Conservation (phyloP, 2,113 vertebrate species). For the Phainopepla nitens region DNA sequence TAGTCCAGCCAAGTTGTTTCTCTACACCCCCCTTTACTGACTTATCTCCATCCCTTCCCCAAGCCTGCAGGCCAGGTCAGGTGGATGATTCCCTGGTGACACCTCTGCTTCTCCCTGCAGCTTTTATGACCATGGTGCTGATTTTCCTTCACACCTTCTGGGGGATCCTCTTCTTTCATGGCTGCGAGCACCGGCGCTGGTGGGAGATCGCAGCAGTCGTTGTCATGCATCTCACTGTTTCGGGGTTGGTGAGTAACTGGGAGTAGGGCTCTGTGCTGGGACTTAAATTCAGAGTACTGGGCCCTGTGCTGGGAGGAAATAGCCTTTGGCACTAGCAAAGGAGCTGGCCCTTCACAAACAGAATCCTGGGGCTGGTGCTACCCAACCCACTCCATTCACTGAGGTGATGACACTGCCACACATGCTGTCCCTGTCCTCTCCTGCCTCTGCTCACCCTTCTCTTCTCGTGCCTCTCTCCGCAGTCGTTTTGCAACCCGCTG, state of each 20-base stretch:
- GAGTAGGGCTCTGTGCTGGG: neutral
- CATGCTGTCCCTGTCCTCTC: neutral
- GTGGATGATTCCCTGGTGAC: neutral
- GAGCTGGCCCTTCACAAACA: neutral
- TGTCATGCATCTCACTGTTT: constrained; percentile 73
- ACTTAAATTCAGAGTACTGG: rapidly evolving
- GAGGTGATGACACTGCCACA: neutral
- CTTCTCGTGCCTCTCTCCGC: neutral
- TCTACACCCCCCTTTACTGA: rapidly evolving
- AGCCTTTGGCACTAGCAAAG: neutral
- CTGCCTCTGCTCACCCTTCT: neutral
- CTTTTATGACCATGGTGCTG: constrained; percentile 80
- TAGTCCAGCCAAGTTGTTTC: neutral
- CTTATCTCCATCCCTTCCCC: neutral
- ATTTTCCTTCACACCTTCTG: constrained; percentile 80
- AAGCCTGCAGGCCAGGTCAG: neutral
- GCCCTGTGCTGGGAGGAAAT: rapidly evolving
- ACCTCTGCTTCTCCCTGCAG: neutral
- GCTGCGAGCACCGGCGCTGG: constrained; percentile 74
- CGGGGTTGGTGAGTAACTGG: constrained; percentile 69
- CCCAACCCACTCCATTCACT: rapidly evolving
- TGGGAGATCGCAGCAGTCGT: constrained; percentile 64
- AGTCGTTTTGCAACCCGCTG: constrained; percentile 75
- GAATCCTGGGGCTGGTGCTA: neutral
- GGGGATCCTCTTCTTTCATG: constrained; percentile 79